Evolutionary conservation across 2,113 vertebrate species (phyloP).

Genomic region (Alaudala cheleensis): DNA sequence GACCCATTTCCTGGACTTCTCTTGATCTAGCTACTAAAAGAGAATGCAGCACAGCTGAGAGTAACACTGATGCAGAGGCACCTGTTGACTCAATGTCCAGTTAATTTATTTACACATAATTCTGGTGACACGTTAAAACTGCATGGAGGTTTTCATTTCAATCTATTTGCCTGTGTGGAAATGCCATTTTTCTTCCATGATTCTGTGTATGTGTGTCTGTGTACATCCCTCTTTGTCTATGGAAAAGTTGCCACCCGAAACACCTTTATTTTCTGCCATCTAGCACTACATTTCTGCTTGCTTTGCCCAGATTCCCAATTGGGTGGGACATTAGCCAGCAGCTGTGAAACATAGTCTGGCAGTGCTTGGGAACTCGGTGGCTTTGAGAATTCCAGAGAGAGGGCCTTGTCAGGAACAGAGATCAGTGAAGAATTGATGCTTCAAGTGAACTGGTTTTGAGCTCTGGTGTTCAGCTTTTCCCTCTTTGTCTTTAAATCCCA

Average conservation of each 20-base stretch:
- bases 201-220: neutral
- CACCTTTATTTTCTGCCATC: neutral
- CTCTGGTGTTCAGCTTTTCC: neutral
- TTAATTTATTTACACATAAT: neutral
- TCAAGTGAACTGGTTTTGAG: neutral
- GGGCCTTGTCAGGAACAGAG: neutral
- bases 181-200: neutral
- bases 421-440: neutral
- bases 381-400: neutral
- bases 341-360: neutral
- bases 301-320: neutral
- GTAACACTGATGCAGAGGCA: neutral
- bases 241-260: neutral
- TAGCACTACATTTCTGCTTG: neutral
- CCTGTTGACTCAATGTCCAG: neutral
- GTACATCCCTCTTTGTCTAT: too few species aligned
- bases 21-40: neutral
- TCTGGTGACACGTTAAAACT: neutral
- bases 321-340: neutral
- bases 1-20: neutral
- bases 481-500: slow-evolving; percentile 64
- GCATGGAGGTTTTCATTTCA: neutral
- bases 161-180: neutral
- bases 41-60: neutral
- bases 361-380: neutral